phyloP scores from a whole-genome alignment of 2,113 vertebrate species.

The Prolemur simus region DNA sequence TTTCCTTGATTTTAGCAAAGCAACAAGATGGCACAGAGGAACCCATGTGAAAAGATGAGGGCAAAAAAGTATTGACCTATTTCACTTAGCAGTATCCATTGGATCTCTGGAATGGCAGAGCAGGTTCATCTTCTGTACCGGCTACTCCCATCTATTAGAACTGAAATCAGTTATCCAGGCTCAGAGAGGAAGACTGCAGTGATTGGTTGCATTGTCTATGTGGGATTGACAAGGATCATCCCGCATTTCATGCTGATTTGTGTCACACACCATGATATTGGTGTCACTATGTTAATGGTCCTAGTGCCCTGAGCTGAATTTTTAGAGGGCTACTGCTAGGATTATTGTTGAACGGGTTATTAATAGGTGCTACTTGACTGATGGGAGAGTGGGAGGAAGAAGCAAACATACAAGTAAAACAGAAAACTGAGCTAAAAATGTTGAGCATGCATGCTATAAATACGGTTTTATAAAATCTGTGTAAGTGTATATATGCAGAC shows the following conservation, averaged over 20 bases:
- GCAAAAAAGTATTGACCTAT: background rate
- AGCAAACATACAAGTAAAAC: background rate
- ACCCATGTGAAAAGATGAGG: background rate
- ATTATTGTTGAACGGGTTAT: background rate
- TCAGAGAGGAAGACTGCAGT: background rate
- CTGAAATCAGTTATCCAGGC: background rate
- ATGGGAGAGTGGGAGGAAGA: background rate
- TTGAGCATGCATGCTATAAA: background rate
- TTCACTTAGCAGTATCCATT: background rate
- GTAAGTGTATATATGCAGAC: background rate
- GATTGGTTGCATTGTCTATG: background rate
- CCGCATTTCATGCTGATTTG: background rate
- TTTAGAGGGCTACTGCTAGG: background rate
- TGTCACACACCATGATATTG: background rate
- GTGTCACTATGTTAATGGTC: background rate
- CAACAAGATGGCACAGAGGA: background rate
- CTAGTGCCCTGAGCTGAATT: background rate
- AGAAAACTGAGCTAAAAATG: background rate
- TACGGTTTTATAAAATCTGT: background rate
- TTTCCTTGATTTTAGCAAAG: slow-evolving; percentile 44
- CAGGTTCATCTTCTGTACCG: background rate
- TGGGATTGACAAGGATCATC: background rate
- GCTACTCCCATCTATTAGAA: background rate
- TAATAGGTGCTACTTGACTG: background rate
- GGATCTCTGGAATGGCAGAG: background rate